Percentiles rank a stretch among this genome's conserved stretches.
phyloP scores from a whole-genome alignment of 2,888 invertebrate genomes.

The Cerceris rybyensis region DNA sequence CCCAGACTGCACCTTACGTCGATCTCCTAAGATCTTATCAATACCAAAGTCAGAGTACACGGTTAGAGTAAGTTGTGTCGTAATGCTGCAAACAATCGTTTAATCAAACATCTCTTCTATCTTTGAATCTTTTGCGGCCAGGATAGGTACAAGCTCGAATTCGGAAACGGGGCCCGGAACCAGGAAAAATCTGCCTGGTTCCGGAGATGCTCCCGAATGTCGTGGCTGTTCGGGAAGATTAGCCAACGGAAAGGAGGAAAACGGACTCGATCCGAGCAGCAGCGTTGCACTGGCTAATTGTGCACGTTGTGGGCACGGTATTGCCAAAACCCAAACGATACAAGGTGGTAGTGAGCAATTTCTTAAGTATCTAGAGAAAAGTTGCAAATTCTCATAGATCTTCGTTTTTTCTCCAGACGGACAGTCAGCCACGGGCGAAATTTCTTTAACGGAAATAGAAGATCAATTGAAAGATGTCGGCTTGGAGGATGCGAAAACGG shows the following conservation, averaged over 20 bases:
- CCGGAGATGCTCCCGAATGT: constrained; percentile 62
- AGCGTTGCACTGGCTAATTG: constrained; percentile 60
- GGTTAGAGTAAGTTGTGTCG: constrained; percentile 60
- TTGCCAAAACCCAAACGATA: constrained; percentile 54
- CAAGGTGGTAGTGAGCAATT: constrained; percentile 55
- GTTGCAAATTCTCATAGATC: background rate
- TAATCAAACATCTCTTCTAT: constrained; percentile 32
- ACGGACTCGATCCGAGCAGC: constrained; percentile 63
- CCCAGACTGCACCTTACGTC: constrained; percentile 82
- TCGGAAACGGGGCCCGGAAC: constrained; percentile 34
- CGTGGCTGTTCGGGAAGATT: constrained; percentile 59
- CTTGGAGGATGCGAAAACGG: constrained; percentile 58
- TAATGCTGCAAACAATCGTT: background rate
- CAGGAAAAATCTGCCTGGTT: constrained; percentile 40
- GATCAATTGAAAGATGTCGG: constrained; percentile 42
- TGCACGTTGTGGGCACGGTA: constrained; percentile 61
- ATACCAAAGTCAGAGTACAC: constrained; percentile 70
- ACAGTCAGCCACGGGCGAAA: constrained; percentile 54
- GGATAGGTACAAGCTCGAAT: constrained; percentile 58
- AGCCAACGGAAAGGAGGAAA: constrained; percentile 50
- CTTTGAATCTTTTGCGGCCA: constrained; percentile 52
- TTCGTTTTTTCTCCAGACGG: constrained; percentile 26
- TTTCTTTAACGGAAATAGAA: constrained; percentile 43
- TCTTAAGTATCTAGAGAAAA: background rate
- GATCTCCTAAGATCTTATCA: constrained; percentile 83